A percentile compares a stretch with the other conserved stretches of the same genome.
phyloP scores from a whole-genome alignment of 2,113 vertebrate genomes.

The Sturnus vulgaris region DNA sequence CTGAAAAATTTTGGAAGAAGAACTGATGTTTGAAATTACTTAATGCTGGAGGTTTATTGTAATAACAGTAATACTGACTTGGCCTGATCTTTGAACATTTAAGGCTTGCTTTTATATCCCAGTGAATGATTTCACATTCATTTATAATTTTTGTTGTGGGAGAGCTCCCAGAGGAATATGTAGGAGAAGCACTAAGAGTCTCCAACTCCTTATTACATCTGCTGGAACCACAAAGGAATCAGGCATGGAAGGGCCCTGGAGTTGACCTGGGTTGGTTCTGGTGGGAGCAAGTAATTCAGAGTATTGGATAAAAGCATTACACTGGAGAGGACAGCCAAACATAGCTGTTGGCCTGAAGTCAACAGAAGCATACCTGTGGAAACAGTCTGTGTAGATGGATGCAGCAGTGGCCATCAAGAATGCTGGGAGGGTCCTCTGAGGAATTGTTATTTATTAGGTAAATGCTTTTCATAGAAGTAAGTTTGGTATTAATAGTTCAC shows the following conservation, averaged over 20 bases:
- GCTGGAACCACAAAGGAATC: not conserved
- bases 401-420: not conserved
- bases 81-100: constrained; percentile 36
- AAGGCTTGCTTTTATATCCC: constrained; percentile 28
- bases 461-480: not conserved
- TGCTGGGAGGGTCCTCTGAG: not conserved
- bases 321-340: not conserved
- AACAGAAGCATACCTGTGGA: not conserved
- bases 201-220: constrained; percentile 25
- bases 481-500: not conserved
- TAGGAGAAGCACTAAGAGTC: constrained; percentile 17
- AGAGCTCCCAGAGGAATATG: not conserved
- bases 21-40: constrained; percentile 51
- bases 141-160: constrained; percentile 44
- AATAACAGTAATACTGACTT: constrained; percentile 46
- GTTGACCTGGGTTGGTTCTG: not conserved
- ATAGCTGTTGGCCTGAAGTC: not conserved
- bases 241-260: not conserved
- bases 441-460: not conserved
- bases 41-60: constrained; percentile 50
- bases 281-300: not conserved
- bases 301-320: not conserved
- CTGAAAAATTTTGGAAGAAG: constrained; percentile 40
- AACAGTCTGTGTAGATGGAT: not conserved
- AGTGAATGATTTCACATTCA: constrained; percentile 46